Evolutionary conservation across 2,113 vertebrate species (phyloP).

Genomic region (Cranoglanis bouderius): DNA sequence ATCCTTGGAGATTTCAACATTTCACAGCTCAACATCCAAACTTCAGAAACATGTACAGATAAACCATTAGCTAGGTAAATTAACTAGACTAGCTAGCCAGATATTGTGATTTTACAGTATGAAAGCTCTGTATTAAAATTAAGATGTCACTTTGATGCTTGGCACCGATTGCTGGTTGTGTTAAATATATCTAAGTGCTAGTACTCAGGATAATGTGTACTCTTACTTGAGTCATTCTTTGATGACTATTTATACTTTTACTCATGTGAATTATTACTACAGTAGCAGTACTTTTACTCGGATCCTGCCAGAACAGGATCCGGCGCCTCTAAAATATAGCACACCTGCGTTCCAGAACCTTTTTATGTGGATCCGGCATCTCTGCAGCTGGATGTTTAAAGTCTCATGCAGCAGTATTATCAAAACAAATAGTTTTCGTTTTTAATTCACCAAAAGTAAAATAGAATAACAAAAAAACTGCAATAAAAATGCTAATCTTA

Average conservation of each 20-base stretch:
- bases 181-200: not conserved
- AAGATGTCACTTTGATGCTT: not conserved
- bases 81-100: not conserved
- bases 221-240: not conserved
- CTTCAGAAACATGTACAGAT: not conserved
- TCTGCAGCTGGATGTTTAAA: no score
- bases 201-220: not conserved
- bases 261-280: not conserved
- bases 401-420: no score
- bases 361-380: no score
- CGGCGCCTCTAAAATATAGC: no score
- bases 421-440: no score
- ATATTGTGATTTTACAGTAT: not conserved
- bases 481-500: no score
- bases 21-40: not conserved
- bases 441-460: no score
- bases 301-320: no score
- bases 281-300: not conserved
- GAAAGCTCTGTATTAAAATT: not conserved
- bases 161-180: not conserved
- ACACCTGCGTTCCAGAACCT: no score
- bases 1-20: not conserved
- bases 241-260: not conserved
- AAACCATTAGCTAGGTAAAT: not conserved
- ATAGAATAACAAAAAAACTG: no score